Evolutionary conservation across 2,888 invertebrate genomes (phyloP), one percentile per base, ranked within the genome.

Genomic region (Xanthostigma xanthostigma): DNA sequence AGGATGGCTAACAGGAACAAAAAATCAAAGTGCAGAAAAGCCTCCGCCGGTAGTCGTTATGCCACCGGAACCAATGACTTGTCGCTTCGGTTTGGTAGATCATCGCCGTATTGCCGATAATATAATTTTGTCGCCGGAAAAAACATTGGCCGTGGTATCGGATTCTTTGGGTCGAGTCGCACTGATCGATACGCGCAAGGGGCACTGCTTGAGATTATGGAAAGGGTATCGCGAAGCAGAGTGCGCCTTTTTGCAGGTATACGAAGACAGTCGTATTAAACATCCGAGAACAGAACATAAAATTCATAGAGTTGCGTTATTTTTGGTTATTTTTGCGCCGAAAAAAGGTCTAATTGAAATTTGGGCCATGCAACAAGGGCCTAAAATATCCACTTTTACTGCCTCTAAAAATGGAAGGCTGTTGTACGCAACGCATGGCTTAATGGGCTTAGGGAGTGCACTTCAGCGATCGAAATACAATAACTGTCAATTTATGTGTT

Each of bases 161-260:
- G 97, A 97, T 66, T 81, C 79, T 56, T 76, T 90, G 59, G 95
- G 95, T 33, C 76, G 97, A 49, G 86, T 97, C 0, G 77, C 86
- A 41, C 71, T 98, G 12, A 68, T 97, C 36, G 94, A 97, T 66
- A 79, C 88, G 11, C 74, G 74, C 44, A 77, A 77, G 54, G 91
- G 93, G 1, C 74, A 85, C 46, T 79, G 87, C 27, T 68, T 94
- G 38, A 75, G 91, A 46, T 81, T 95, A 61, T 93, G 94, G 77
- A 96, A 96, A 71, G 96, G 97, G 4, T 97, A 93, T 65, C 75
- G 96, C 45, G 92, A 96, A 63, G 95, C 96, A 0, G 89, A 96
- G 63, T 90, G 93, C 63, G 91, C 89, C 2, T 97, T 95, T 78
- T 71, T 96, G 40, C 86, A 90, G 67, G 85, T 89, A 1, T 72